Evolutionary conservation across 2,113 vertebrate species (phyloP).

Genomic region (Brachypodius melanocephalos): DNA sequence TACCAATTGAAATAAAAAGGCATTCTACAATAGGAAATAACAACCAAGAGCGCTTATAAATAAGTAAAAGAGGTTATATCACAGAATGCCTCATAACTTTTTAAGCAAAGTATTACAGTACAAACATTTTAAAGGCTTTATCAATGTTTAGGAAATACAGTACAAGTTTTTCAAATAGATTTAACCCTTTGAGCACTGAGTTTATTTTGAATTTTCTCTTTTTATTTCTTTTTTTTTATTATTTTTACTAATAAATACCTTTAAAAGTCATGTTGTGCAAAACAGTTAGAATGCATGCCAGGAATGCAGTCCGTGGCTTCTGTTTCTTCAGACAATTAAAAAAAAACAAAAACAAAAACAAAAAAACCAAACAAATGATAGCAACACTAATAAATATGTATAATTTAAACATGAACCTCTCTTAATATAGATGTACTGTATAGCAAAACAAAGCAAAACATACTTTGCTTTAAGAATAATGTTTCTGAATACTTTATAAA

Average conservation of each 20-base stretch:
- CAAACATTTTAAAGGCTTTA: constrained; percentile 89
- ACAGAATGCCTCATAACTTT: constrained; percentile 89
- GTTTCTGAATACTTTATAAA: constrained; percentile 86
- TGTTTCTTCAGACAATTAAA: constrained; percentile 60
- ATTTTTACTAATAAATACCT: constrained; percentile 80
- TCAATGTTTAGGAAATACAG: constrained; percentile 92
- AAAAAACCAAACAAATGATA: constrained; percentile 59
- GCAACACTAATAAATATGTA: constrained; percentile 82
- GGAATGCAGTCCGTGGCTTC: constrained; percentile 68
- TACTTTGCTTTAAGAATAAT: constrained; percentile 83
- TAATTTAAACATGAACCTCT: constrained; percentile 86
- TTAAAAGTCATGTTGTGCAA: constrained; percentile 93
- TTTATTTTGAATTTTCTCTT: constrained; percentile 73
- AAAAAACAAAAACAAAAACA: background rate
- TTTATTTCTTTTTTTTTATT: constrained; percentile 8
- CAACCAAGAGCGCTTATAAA: constrained; percentile 91
- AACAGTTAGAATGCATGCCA: constrained; percentile 81
- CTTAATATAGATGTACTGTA: constrained; percentile 83
- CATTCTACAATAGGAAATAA: constrained; percentile 90
- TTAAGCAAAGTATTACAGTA: constrained; percentile 98
- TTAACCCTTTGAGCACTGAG: constrained; percentile 99
- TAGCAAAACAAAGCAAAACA: constrained; percentile 81
- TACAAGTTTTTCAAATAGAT: constrained; percentile 87
- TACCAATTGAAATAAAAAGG: constrained; percentile 89
- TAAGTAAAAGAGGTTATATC: constrained; percentile 87